Evolutionary conservation across 2,113 vertebrate species (phyloP).

Genomic region (Lonchura striata): DNA sequence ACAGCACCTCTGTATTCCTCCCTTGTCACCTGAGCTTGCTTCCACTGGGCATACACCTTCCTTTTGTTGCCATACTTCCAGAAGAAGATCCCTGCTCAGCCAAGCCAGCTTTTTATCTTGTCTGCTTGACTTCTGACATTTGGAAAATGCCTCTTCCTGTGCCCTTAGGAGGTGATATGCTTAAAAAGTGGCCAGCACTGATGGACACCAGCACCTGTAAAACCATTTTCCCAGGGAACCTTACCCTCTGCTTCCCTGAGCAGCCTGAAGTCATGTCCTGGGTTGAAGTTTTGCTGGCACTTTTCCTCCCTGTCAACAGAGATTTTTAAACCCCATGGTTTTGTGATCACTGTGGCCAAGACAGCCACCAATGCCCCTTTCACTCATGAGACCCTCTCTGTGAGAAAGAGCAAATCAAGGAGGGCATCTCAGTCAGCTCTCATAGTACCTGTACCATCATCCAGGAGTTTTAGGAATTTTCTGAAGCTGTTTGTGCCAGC

Average conservation of each 20-base stretch:
- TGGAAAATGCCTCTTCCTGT: neutral
- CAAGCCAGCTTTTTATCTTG: neutral
- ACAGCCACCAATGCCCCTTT: neutral
- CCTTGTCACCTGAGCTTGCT: neutral
- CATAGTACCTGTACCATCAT: neutral
- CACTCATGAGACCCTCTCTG: neutral
- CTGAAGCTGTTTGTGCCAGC: neutral
- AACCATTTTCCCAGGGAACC: neutral
- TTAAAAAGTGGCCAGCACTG: neutral
- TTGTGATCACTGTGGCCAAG: neutral
- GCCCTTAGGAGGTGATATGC: neutral
- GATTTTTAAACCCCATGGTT: neutral
- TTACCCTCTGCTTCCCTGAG: neutral
- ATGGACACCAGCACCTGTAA: neutral
- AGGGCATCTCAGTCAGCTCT: neutral
- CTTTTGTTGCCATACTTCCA: neutral
- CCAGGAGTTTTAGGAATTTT: neutral
- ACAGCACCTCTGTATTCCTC: neutral
- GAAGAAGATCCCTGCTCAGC: neutral
- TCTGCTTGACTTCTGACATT: neutral
- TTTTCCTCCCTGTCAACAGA: neutral
- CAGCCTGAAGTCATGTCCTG: neutral
- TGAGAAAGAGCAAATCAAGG: neutral
- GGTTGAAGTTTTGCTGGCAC: neutral
- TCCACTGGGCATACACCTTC: neutral